phyloP scores from a whole-genome alignment of 2,888 invertebrate genomes.

The Drosophila subquinaria region DNA sequence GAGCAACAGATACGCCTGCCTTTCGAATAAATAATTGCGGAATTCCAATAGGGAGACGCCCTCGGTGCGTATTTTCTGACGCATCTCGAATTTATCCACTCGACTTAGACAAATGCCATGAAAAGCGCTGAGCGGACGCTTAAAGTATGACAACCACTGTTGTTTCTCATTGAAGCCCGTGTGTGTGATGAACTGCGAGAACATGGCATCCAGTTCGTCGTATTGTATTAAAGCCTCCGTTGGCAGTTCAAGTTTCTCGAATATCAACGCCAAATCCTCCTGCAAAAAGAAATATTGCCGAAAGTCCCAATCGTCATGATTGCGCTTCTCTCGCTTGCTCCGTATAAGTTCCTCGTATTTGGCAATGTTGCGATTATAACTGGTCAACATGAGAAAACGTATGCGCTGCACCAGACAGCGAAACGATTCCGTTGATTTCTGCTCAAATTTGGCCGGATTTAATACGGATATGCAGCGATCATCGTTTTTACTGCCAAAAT shows the following conservation, averaged over 20 bases:
- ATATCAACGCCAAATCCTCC: slow-evolving; percentile 97
- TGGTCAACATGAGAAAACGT: slow-evolving; percentile 91
- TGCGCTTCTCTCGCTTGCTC: slow-evolving; percentile 94
- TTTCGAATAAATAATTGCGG: slow-evolving; percentile 96
- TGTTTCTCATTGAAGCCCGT: slow-evolving; percentile 95
- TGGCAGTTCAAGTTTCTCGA: slow-evolving; percentile 96
- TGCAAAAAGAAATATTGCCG: slow-evolving; percentile 96
- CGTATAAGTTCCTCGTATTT: slow-evolving; percentile 96
- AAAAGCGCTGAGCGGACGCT: slow-evolving; percentile 92
- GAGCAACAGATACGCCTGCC: slow-evolving; percentile 94
- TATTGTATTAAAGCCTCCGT: slow-evolving; percentile 98
- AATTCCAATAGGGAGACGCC: slow-evolving; percentile 93
- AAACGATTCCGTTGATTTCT: slow-evolving; percentile 96
- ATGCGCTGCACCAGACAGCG: slow-evolving; percentile 93
- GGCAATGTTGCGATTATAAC: slow-evolving; percentile 94
- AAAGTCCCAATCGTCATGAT: slow-evolving; percentile 97
- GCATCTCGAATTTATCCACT: slow-evolving; percentile 87
- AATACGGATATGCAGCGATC: slow-evolving; percentile 95
- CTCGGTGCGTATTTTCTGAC: slow-evolving; percentile 79
- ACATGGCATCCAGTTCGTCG: slow-evolving; percentile 98
- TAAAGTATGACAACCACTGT: slow-evolving; percentile 93
- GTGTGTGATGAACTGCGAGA: slow-evolving; percentile 98
- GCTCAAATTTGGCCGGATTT: slow-evolving; percentile 95
- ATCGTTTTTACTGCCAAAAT: slow-evolving; percentile 96
- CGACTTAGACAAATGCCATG: slow-evolving; percentile 90